phyloP scores from a whole-genome alignment of 2,113 vertebrate genomes.

The Microtus montanus region DNA sequence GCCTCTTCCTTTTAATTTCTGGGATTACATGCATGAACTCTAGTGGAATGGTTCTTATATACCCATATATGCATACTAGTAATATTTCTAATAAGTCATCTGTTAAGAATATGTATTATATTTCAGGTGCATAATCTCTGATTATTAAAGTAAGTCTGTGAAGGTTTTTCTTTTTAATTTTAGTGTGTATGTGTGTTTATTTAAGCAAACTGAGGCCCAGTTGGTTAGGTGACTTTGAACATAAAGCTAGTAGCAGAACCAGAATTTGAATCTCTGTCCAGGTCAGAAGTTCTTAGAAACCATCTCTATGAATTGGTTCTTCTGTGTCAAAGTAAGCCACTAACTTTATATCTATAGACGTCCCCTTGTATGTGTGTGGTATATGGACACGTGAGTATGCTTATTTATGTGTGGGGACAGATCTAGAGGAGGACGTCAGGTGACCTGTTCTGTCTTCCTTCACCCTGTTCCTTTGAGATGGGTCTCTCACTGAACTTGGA shows the following conservation, averaged over 20 bases:
- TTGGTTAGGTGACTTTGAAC: not conserved
- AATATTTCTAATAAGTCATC: not conserved
- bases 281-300: not conserved
- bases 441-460: not conserved
- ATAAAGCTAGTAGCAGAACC: not conserved
- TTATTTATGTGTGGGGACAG: not conserved
- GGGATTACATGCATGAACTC: not conserved
- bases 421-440: not conserved
- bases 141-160: slow-evolving; percentile 35
- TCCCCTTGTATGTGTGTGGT: not conserved
- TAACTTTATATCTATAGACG: not conserved
- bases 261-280: not conserved
- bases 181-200: not conserved
- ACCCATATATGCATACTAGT: not conserved
- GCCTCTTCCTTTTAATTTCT: not conserved
- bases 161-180: not conserved
- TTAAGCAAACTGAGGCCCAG: slow-evolving; percentile 7
- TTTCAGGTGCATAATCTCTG: slow-evolving; percentile 4
- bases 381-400: not conserved
- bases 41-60: not conserved
- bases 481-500: not conserved
- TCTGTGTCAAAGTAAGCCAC: not conserved
- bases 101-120: slow-evolving; percentile 15
- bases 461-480: not conserved
- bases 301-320: not conserved